phyloP scores from a whole-genome alignment of 2,113 vertebrate species.

The Rhabdornis inornatus region DNA sequence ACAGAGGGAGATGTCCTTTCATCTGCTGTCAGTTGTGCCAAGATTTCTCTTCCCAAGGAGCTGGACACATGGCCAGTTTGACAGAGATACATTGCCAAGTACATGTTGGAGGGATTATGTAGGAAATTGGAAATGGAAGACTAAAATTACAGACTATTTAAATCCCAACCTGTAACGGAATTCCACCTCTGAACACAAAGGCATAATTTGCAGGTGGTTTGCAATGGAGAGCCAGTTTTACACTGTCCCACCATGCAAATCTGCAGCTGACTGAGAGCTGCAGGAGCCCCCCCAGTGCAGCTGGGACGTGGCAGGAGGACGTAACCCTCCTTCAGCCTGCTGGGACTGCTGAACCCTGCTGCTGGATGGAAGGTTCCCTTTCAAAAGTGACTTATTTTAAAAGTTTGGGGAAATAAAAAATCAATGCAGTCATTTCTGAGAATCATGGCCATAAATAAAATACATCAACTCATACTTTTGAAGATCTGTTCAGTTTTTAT shows the following conservation, averaged over 20 bases:
- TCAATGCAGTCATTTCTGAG: not conserved
- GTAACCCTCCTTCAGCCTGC: not conserved
- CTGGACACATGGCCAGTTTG: not conserved
- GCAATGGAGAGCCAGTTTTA: not conserved
- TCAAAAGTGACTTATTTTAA: not conserved
- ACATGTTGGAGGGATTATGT: not conserved
- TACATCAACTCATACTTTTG: not conserved
- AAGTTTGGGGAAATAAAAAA: not conserved
- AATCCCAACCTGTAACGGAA: not conserved
- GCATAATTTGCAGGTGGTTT: not conserved
- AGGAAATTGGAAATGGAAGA: not conserved
- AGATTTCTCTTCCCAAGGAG: not conserved
- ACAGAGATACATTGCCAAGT: not conserved
- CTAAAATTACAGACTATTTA: not conserved
- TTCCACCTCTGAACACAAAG: not conserved
- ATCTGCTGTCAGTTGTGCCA: not conserved
- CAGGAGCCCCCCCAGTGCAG: not conserved
- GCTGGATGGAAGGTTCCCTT: not conserved
- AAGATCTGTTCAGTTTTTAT: not conserved
- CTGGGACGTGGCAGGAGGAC: rapidly evolving
- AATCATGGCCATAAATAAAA: not conserved
- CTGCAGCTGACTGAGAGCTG: not conserved
- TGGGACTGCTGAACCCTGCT: not conserved
- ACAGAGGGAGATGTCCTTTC: not conserved
- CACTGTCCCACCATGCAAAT: not conserved